phyloP scores from a whole-genome alignment of 2,888 invertebrate species.

The Sarcophaga rosellei region DNA sequence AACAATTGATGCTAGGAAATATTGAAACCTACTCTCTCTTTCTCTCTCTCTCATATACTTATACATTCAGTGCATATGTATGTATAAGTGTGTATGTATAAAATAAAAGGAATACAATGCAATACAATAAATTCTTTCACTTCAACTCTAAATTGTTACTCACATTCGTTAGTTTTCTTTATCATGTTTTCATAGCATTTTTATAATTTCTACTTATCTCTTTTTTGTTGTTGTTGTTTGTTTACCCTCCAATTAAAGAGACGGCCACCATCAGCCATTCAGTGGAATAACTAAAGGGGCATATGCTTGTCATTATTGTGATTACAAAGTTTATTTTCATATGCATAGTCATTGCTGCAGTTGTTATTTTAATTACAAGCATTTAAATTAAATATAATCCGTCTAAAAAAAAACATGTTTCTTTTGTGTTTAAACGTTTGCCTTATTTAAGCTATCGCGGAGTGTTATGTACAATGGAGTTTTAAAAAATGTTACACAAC shows the following conservation, averaged over 20 bases:
- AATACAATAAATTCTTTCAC: conserved; percentile 2
- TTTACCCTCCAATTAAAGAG: conserved; percentile 47
- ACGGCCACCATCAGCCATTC: not conserved
- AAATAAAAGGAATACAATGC: not conserved
- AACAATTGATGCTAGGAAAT: not conserved
- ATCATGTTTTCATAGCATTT: not conserved
- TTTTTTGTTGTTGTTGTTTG: not conserved
- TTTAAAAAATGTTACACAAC: conserved; percentile 41
- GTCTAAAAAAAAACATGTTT: too few relatives aligned
- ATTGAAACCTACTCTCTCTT: not conserved
- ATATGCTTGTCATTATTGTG: conserved; percentile 69
- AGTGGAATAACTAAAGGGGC: conserved; percentile 50
- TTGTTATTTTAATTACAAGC: conserved; percentile 10
- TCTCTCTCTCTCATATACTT: too few relatives aligned
- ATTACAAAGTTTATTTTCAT: conserved; percentile 60
- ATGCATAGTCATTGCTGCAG: conserved; percentile 4
- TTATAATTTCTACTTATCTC: not conserved
- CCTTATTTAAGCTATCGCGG: too few relatives aligned
- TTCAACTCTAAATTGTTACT: not conserved
- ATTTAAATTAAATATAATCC: too few relatives aligned
- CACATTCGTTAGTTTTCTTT: not conserved
- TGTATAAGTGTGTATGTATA: too few relatives aligned
- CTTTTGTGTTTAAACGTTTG: too few relatives aligned
- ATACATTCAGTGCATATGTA: too few relatives aligned
- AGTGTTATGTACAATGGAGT: too few relatives aligned